Evolutionary conservation across 2,113 vertebrate species (phyloP).

Genomic region (Plestiodon gilberti): DNA sequence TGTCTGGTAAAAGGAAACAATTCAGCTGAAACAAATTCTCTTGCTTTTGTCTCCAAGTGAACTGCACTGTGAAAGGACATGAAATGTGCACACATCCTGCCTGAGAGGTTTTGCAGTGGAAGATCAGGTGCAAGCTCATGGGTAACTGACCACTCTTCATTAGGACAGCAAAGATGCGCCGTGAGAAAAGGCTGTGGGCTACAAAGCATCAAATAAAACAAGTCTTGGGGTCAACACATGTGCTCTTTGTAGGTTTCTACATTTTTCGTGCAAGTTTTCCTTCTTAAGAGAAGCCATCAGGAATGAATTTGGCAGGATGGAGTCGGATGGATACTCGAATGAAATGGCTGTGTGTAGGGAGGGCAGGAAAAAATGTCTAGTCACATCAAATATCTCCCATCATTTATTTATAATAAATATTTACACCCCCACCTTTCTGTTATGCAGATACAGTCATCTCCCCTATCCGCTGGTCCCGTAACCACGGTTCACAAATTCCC

Average conservation of each 20-base stretch:
- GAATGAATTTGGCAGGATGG: conserved; percentile 49
- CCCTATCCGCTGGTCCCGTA: no score
- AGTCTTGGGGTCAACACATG: conserved; percentile 52
- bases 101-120: conserved; percentile 68
- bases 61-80: conserved; percentile 74
- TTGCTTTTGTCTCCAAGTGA: conserved; percentile 80
- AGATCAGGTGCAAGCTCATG: conserved; percentile 63
- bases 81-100: conserved; percentile 61
- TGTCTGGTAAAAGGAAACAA: conserved; percentile 72
- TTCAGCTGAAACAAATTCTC: conserved; percentile 80
- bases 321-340: conserved; percentile 42
- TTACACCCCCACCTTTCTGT: no score
- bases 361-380: conserved; percentile 8
- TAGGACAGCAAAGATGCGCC: conserved; percentile 61
- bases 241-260: conserved; percentile 63
- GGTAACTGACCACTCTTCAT: conserved; percentile 65
- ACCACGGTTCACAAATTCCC: no score
- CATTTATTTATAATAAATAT: no score
- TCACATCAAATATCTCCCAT: conserved; percentile 38
- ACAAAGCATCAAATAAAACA: conserved; percentile 64
- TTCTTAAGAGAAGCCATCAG: conserved; percentile 64
- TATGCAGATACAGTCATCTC: no score
- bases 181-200: conserved; percentile 69
- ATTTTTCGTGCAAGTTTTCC: conserved; percentile 72
- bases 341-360: conserved; percentile 14